Evolutionary conservation across 2,113 vertebrate genomes (phyloP), one percentile per base, ranked within the genome.

Genomic region (Puffinus mauretanicus): DNA sequence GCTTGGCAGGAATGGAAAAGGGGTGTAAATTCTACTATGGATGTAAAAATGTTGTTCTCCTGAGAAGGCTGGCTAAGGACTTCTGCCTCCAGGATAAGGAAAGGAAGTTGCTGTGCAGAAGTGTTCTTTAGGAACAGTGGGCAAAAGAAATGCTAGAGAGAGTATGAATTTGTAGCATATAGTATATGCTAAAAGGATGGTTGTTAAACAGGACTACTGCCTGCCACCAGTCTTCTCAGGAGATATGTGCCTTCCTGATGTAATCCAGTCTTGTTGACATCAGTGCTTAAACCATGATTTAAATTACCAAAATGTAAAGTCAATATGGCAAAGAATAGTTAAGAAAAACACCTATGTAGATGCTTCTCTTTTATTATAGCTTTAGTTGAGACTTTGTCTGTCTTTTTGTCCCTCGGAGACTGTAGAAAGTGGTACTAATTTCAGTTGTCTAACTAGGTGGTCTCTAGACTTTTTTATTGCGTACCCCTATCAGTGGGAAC

Each of bases 171-270:
- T 71, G 19, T 57, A 69, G 52, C 24, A 12, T 58, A 18, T 9
- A 54, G 15, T 75, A 15, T 38, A 52, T 65, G 36, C 20, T 84
- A 27, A 67, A 82, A 55, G 27, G 25, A 30, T 79, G 38, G 19
- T 71, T 0, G 1, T 75, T 82, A 42, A 36, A 51, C 29, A 49
- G 22, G 27, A 21, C 36, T 69, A 6, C 18, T 87, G 36, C n/a
- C 25, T 52, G 51, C 44, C 11, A 57, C 15, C 20, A 27, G 34
- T 36, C 70, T 61, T 91, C 30, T 79, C 44, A 40, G 84, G 54
- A 55, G 13, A 13, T 44, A 24, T 0, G 0, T 69, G 17, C 29
- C 54, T 91, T 86, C 54, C 57, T 0, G 0, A 8, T 58, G 4
- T 78, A 66, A 52, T 84, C 29, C 6, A 29, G 27, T 79, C 58